Conservation (phyloP, 2,888 invertebrate species). For the Harmothoe impar region DNA sequence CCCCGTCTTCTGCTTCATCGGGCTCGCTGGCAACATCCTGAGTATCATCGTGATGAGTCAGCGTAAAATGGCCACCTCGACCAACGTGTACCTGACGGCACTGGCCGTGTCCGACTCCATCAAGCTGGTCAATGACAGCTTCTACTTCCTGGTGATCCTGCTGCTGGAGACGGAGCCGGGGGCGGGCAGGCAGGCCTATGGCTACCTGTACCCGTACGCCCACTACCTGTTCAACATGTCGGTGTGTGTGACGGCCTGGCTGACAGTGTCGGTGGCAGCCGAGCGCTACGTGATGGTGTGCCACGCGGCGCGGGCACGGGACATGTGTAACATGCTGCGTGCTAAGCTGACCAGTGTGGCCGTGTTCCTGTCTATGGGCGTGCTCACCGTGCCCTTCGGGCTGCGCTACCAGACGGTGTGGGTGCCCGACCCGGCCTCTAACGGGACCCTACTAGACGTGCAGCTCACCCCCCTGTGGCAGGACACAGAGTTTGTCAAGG, state of each 20-base stretch:
- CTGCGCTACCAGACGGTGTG: slow-evolving; percentile 78
- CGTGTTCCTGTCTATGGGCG: slow-evolving; percentile 66
- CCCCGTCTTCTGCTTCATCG: slow-evolving; percentile 71
- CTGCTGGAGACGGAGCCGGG: slow-evolving; percentile 66
- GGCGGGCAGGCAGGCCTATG: slow-evolving; percentile 66
- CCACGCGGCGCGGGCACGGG: slow-evolving; percentile 66
- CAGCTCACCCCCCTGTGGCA: slow-evolving; percentile 77
- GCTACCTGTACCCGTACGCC: slow-evolving; percentile 72
- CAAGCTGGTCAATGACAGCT: slow-evolving; percentile 71
- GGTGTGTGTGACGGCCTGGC: slow-evolving; percentile 72
- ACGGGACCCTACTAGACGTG: slow-evolving; percentile 73
- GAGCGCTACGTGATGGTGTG: slow-evolving; percentile 72
- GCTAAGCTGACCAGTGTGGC: slow-evolving; percentile 36
- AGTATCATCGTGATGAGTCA: slow-evolving; percentile 70
- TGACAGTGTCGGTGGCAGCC: slow-evolving; percentile 71
- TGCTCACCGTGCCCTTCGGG: slow-evolving; percentile 79
- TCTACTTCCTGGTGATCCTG: slow-evolving; percentile 71
- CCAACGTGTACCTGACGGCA: slow-evolving; percentile 71
- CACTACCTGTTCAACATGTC: slow-evolving; percentile 73
- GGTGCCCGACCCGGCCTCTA: slow-evolving; percentile 70
- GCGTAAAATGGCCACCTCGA: slow-evolving; percentile 69
- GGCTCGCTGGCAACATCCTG: slow-evolving; percentile 71
- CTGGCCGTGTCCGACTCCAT: slow-evolving; percentile 72
- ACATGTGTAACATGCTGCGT: slow-evolving; percentile 59
- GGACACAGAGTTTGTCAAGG: slow-evolving; percentile 77